Percentiles rank a stretch among this genome's conserved stretches.
Conservation (phyloP, 1,140 invertebrate genomes). For the Solenopsis invicta region DNA sequence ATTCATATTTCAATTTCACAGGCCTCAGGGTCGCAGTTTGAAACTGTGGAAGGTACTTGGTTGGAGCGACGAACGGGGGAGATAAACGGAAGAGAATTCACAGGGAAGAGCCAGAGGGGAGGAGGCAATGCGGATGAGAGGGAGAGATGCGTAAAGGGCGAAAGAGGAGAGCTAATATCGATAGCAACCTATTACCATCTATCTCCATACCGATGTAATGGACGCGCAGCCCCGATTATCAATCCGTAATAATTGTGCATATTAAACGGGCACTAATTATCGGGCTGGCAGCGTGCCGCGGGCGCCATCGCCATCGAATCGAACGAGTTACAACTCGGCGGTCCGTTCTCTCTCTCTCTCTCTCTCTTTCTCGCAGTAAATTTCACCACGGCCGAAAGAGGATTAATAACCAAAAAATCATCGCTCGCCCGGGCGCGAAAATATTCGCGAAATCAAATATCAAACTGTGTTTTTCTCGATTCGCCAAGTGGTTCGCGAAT, state of each 20-base stretch:
- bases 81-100: slow-evolving; percentile 73
- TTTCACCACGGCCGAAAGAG: slow-evolving; percentile 51
- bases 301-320: slow-evolving; percentile 66
- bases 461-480: slow-evolving; percentile 54
- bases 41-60: slow-evolving; percentile 66
- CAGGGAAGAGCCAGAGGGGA: slow-evolving; percentile 48
- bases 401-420: slow-evolving; percentile 55
- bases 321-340: slow-evolving; percentile 68
- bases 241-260: slow-evolving; percentile 85
- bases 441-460: slow-evolving; percentile 62
- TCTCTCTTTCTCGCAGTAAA: slow-evolving; percentile 24
- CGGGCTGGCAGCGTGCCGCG: slow-evolving; percentile 72
- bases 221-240: slow-evolving; percentile 81
- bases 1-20: slow-evolving; percentile 83
- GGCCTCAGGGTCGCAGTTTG: slow-evolving; percentile 71
- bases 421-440: slow-evolving; percentile 46
- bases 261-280: slow-evolving; percentile 84
- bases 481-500: slow-evolving; percentile 63
- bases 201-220: slow-evolving; percentile 80
- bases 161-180: slow-evolving; percentile 75
- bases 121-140: slow-evolving; percentile 13
- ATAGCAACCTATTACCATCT: slow-evolving; percentile 82
- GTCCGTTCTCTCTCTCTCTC: not conserved
- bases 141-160: slow-evolving; percentile 44
- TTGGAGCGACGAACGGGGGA: slow-evolving; percentile 49